These are phyloP conservation scores for Acrossocheilus fasciatus DNA, from an alignment of 2,797 vertebrate species.

Conservation along the genomic window DNA sequence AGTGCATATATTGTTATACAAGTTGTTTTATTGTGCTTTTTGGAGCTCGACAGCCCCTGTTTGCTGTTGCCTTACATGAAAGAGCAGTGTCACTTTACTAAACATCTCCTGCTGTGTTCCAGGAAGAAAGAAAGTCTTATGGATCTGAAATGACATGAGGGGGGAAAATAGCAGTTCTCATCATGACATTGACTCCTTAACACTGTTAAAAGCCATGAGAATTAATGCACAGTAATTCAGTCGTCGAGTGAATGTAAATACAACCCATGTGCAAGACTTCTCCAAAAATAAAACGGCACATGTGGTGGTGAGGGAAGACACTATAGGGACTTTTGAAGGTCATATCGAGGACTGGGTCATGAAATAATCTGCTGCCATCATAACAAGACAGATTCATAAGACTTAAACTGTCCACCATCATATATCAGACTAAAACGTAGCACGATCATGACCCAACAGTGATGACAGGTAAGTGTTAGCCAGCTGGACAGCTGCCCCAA, in stretches of 20 bases:
- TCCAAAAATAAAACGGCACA: conserved; percentile 38
- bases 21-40: not conserved
- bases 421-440: not conserved
- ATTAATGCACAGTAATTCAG: not conserved
- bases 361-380: not conserved
- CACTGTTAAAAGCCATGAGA: not conserved
- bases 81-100: not conserved
- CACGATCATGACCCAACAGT: not conserved
- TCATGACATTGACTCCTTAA: not conserved
- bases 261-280: conserved; percentile 17
- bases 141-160: not conserved
- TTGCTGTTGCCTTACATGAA: not conserved
- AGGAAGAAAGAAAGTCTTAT: not conserved
- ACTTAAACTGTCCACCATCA: not conserved
- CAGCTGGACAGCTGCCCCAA: not conserved
- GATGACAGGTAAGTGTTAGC: not conserved
- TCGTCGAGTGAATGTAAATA: not conserved
- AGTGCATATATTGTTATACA: not conserved
- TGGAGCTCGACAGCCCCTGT: not conserved
- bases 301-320: conserved; percentile 3
- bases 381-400: not conserved
- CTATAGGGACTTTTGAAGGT: conserved; percentile 15
- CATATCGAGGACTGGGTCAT: not conserved
- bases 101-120: not conserved
- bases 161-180: not conserved